Evolutionary conservation across 2,888 invertebrate genomes (phyloP).

Genomic region (Megalurothrips usitatus): DNA sequence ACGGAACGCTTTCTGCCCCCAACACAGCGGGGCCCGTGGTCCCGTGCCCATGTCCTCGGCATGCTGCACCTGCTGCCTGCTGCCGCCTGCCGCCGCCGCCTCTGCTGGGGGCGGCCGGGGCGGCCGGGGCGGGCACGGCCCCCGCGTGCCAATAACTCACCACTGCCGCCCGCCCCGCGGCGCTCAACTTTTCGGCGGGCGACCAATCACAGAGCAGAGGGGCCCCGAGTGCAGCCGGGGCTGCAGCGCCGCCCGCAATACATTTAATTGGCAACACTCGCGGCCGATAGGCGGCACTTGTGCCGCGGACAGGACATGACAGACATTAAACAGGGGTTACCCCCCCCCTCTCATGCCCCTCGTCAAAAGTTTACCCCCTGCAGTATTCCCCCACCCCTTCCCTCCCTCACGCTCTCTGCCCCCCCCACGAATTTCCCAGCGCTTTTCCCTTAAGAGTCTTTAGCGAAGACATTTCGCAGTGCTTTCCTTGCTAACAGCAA

Average conservation of each 20-base stretch:
- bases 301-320: not conserved
- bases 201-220: conserved; percentile 1
- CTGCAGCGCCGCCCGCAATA: not conserved
- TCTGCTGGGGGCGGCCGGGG: no score
- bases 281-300: not conserved
- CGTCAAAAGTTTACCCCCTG: not conserved
- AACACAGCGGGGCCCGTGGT: no score
- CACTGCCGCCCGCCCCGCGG: not conserved
- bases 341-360: not conserved
- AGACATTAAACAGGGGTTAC: conserved; percentile 8
- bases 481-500: no score
- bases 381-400: not conserved
- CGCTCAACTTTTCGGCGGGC: not conserved
- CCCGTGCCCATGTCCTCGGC: no score
- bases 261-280: conserved; percentile 11
- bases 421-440: no score
- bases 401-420: not conserved
- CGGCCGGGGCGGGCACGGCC: no score
- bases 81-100: no score
- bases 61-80: no score
- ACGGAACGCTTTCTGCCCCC: no score
- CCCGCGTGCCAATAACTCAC: not conserved
- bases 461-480: no score
- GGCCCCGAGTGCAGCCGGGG: not conserved
- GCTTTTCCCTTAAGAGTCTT: no score